Evolutionary conservation across 2,888 invertebrate genomes (phyloP).

Genomic region (Caenorhabditis sp.): DNA sequence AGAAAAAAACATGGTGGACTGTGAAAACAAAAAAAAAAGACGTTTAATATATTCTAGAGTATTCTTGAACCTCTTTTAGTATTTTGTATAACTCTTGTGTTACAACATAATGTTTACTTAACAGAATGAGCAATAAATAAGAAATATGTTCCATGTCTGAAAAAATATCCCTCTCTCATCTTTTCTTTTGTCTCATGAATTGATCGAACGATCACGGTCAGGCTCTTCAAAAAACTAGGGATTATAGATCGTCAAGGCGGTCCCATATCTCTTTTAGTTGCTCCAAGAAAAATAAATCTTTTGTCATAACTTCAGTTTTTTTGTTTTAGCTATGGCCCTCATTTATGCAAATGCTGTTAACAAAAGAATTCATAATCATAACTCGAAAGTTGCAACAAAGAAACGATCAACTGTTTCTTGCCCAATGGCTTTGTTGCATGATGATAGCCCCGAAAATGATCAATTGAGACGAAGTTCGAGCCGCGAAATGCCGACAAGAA

Average conservation of each 20-base stretch:
- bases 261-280: background rate
- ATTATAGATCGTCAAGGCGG: background rate
- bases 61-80: background rate
- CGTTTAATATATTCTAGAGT: background rate
- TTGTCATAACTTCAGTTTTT: background rate
- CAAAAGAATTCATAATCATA: conserved; percentile 36
- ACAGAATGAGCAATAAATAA: background rate
- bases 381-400: conserved; percentile 12
- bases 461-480: conserved; percentile 14
- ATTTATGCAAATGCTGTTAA: conserved; percentile 51
- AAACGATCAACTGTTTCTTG: conserved; percentile 19
- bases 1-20: too few relatives aligned
- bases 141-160: background rate
- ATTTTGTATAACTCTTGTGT: background rate
- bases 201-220: background rate
- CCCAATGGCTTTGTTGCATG: conserved; percentile 15
- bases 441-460: conserved; percentile 24
- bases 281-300: background rate
- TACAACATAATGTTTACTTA: background rate
- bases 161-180: background rate
- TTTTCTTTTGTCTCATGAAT: background rate
- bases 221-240: background rate
- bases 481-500: conserved; percentile 25
- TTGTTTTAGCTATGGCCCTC: conserved; percentile 36
- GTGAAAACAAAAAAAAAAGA: too few relatives aligned